A percentile compares a stretch with the other conserved stretches of the same genome.
These are phyloP conservation scores for Antigone vipio DNA, from an alignment of 2,113 vertebrate species.

Conservation along the genomic window DNA sequence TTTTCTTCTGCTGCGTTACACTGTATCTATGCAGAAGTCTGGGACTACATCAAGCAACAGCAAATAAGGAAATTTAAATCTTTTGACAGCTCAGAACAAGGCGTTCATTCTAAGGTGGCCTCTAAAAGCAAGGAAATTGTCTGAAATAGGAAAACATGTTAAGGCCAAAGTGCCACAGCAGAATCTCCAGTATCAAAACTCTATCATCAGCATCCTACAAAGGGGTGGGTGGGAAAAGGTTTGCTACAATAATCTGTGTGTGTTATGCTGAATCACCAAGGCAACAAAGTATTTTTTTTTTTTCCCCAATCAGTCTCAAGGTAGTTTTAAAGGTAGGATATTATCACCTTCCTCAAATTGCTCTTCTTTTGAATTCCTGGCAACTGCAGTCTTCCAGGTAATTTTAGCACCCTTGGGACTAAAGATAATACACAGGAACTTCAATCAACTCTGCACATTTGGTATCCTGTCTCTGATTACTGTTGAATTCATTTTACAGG, in stretches of 20 bases:
- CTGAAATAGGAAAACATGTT: background rate
- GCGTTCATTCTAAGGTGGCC: background rate
- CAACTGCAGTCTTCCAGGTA: background rate
- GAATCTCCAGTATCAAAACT: background rate
- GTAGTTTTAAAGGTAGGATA: background rate
- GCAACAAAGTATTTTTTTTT: background rate
- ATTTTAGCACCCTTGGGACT: background rate
- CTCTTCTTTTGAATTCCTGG: background rate
- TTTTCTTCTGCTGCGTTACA: background rate
- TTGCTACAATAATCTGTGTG: background rate
- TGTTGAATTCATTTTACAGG: background rate
- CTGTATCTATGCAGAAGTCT: background rate
- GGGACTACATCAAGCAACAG: background rate
- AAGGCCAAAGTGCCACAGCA: background rate
- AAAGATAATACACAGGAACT: background rate
- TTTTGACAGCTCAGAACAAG: background rate
- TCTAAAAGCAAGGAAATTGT: background rate
- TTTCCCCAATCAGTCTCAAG: background rate
- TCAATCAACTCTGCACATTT: background rate
- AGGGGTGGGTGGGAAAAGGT: background rate
- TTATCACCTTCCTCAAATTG: background rate
- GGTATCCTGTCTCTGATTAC: background rate
- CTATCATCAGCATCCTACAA: background rate
- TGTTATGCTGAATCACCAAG: background rate
- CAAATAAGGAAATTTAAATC: background rate